Conservation (phyloP, 2,113 vertebrate species). For the Eonycteris spelaea region DNA sequence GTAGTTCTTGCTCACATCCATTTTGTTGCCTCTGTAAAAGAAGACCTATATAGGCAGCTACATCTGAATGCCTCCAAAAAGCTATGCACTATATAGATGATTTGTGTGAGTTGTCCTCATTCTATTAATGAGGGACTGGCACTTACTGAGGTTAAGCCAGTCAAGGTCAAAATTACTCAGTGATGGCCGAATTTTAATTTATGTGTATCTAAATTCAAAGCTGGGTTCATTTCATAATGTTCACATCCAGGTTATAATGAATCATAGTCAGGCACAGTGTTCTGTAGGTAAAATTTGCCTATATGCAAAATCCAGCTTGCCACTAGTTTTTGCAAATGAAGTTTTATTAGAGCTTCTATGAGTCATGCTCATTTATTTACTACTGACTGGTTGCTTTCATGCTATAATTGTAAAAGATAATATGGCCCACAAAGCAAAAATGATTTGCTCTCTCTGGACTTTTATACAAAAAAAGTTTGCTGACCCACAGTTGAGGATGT, state of each 20-base stretch:
- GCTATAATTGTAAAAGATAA: not conserved
- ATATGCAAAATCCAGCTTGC: not conserved
- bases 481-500: not conserved
- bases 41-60: not conserved
- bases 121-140: not conserved
- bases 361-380: not conserved
- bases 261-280: not conserved
- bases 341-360: not conserved
- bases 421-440: not conserved
- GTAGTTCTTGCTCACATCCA: too few relatives aligned
- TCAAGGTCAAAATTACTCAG: not conserved
- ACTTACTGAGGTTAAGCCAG: not conserved
- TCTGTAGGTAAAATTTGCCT: not conserved
- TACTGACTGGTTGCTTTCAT: not conserved
- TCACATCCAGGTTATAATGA: not conserved
- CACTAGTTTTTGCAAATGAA: not conserved
- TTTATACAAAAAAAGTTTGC: not conserved
- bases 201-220: not conserved
- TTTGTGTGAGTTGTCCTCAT: not conserved
- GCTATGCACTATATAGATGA: not conserved
- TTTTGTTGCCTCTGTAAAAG: not conserved
- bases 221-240: not conserved
- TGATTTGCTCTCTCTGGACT: not conserved
- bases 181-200: not conserved
- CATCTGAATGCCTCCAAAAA: not conserved